phyloP scores from a whole-genome alignment of 1,140 invertebrate species.

The Onthophagus taurus region DNA sequence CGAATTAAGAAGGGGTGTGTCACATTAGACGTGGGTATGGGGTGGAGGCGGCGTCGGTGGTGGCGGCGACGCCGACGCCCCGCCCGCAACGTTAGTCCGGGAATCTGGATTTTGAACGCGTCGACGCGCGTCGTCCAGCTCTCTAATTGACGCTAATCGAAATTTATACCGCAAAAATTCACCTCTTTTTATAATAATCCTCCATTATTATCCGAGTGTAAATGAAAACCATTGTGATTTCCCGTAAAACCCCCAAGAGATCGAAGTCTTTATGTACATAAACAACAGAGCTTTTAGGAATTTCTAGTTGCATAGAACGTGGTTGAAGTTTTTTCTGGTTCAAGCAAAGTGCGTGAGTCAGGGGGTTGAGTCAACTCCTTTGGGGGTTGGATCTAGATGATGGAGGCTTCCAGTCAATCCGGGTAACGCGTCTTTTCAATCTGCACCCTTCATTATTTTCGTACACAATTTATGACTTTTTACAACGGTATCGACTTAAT shows the following conservation, averaged over 20 bases:
- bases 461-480: constrained; percentile 15
- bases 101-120: too few species aligned
- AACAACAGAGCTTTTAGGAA: too few species aligned
- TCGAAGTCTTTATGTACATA: too few species aligned
- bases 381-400: constrained; percentile 30
- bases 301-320: too few species aligned
- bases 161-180: too few species aligned
- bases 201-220: too few species aligned
- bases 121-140: too few species aligned
- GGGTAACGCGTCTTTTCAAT: constrained; percentile 36
- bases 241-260: too few species aligned
- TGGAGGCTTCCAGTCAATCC: constrained; percentile 32
- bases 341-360: constrained; percentile 29
- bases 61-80: constrained; percentile 19
- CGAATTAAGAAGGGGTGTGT: constrained; percentile 21
- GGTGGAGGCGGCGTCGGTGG: constrained; percentile 25
- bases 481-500: constrained; percentile 8
- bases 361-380: constrained; percentile 31
- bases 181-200: too few species aligned
- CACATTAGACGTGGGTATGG: constrained; percentile 25
- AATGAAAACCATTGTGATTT: too few species aligned
- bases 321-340: too few species aligned
- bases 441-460: constrained; percentile 31
- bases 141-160: too few species aligned
- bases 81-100: constrained; percentile 20